A percentile compares a stretch with the other conserved stretches of the same genome.
phyloP scores from a whole-genome alignment of 1,140 invertebrate genomes.

The Chionoecetes opilio region DNA sequence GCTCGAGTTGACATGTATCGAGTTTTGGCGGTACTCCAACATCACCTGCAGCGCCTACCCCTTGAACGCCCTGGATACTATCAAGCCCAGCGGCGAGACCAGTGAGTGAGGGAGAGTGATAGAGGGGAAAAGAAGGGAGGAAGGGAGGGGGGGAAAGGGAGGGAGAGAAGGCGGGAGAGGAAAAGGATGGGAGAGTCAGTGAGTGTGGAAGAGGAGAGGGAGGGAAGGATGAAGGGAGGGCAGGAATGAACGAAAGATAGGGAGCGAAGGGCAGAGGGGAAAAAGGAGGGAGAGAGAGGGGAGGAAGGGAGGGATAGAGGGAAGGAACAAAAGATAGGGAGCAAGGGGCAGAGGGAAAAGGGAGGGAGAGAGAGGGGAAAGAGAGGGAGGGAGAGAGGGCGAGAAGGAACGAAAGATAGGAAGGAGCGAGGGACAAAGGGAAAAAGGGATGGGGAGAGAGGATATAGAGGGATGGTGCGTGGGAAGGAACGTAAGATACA shows the following conservation, averaged over 20 bases:
- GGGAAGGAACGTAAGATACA: conserved; percentile 15
- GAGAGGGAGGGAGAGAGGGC: not conserved
- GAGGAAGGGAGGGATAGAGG: not conserved
- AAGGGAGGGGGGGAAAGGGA: no score
- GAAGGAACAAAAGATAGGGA: not conserved
- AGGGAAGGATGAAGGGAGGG: no score
- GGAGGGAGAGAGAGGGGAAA: not conserved
- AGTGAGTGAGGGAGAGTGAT: conserved; percentile 88
- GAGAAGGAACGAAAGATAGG: not conserved
- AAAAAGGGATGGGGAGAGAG: conserved; percentile 42
- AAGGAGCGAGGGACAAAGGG: not conserved
- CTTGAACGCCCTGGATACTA: conserved; percentile 97
- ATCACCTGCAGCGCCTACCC: conserved; percentile 99
- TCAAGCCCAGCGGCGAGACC: conserved; percentile 95
- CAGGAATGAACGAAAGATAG: no score
- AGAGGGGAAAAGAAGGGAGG: not conserved
- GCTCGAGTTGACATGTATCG: conserved; percentile 96
- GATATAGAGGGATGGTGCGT: not conserved
- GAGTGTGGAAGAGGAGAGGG: no score
- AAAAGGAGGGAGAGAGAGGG: not conserved
- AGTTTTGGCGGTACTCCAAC: conserved; percentile 99
- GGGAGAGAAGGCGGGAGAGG: no score
- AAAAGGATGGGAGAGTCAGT: no score
- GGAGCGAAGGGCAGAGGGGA: no score
- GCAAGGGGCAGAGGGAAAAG: not conserved